Base-by-base conservation (phyloP, 2,888 invertebrate species). In the Leuctra nigra region DNA sequence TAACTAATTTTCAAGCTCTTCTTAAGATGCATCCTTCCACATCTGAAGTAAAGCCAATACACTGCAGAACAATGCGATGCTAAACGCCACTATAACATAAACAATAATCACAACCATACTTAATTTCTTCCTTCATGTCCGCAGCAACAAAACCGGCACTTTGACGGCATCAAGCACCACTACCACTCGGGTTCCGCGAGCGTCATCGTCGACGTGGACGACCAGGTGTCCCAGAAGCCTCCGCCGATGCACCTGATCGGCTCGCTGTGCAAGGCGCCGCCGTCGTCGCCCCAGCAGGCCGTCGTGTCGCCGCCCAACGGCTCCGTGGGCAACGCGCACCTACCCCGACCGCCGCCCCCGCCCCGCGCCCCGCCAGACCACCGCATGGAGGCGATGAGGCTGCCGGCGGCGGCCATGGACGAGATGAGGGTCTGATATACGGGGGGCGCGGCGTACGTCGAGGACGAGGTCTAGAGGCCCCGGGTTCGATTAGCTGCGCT, bases 361-460 rank as follows among this genome's bases (percentile, higher is more conserved):
- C 78, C 78, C 0, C 72, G 78, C 62, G 78, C 77, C 63, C 77
- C 79, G 6, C 76, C 52, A 72, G 73, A 80, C 65, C 56, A 62
- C 73, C 61, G 79, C 74, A 66, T 75, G 72, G 68, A 48, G 11
- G 55, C 55, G n/a, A 52, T 60, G 25, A 52, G 56, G 22, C 46
- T 61, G 78, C 70, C 82, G 87, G 71, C 87, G 87, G 89, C 89
- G 63, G 87, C 88, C 61, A 89, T 90, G 75, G 88, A 87, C 72
- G 91, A 91, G 76, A 91, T 91, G 90, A 79, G 90, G 73, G 91
- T 91, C 83, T 91, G 90, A 91, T 87, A 66, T 67, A 67, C 66
- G 69, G 70, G 67, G 66, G 35, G 35, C 20, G 50, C n/a, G n/a
- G n/a, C 22, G 11, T 50, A 50, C 50, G 50, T 50, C 22, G 50